These are phyloP conservation scores for Galaxea fascicularis DNA, from an alignment of 92 coral and sea anemone species.

Conservation along the genomic window DNA sequence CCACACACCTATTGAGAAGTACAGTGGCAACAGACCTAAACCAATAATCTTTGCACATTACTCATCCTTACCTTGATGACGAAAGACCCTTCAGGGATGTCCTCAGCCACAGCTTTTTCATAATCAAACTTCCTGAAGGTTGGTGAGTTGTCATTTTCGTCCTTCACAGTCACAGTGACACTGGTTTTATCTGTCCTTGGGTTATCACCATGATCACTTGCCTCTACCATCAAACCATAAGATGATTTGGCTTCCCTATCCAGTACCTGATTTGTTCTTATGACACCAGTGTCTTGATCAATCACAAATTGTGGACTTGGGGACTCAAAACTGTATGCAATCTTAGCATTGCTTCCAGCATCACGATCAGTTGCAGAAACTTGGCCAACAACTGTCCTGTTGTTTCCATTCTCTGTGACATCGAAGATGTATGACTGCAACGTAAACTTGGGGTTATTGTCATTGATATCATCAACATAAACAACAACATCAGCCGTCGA, in stretches of 20 bases:
- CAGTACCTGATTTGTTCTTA: conserved; percentile 69
- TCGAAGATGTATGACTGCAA: conserved; percentile 62
- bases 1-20: no score
- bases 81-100: conserved; percentile 60
- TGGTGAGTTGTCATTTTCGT: conserved; percentile 88
- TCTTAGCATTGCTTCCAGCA: conserved; percentile 80
- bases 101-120: conserved; percentile 65
- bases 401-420: conserved; percentile 70
- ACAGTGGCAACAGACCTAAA: not conserved
- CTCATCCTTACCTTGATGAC: conserved; percentile 56
- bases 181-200: conserved; percentile 69
- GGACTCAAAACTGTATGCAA: conserved; percentile 75
- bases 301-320: conserved; percentile 69
- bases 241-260: conserved; percentile 77
- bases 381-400: conserved; percentile 78
- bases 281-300: conserved; percentile 74
- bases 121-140: conserved; percentile 67
- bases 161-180: conserved; percentile 75
- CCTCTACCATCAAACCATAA: conserved; percentile 74
- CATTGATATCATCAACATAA: conserved; percentile 89
- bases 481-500: conserved; percentile 76
- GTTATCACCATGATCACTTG: conserved; percentile 75
- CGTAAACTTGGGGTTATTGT: conserved; percentile 80
- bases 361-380: conserved; percentile 85
- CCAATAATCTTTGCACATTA: not conserved